A percentile compares a stretch with the other conserved stretches of the same genome.
Evolutionary conservation across 2,113 vertebrate genomes (phyloP).

Genomic region (Oenanthe oenanthe): DNA sequence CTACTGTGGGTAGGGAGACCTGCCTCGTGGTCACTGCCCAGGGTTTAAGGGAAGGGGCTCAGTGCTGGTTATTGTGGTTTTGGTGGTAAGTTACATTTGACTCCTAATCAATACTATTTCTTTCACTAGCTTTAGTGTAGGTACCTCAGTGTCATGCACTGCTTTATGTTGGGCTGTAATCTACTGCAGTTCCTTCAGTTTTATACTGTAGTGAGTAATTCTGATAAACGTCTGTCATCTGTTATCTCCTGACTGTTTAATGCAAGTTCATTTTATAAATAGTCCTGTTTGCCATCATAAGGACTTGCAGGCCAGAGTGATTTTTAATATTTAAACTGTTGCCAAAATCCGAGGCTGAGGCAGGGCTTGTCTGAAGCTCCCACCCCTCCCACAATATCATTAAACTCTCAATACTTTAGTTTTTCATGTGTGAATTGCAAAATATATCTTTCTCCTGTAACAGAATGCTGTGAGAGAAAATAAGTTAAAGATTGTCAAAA

Average conservation of each 20-base stretch:
- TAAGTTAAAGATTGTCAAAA: background rate
- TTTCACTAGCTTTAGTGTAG: background rate
- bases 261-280: background rate
- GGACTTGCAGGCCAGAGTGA: background rate
- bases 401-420: background rate
- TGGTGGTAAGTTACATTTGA: background rate
- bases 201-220: background rate
- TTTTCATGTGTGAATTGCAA: background rate
- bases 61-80: background rate
- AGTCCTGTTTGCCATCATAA: background rate
- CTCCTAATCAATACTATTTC: background rate
- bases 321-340: background rate
- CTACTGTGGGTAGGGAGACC: background rate
- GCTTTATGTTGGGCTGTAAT: background rate
- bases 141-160: fast-evolving
- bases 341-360: background rate
- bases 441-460: background rate
- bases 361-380: background rate
- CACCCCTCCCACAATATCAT: background rate
- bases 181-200: background rate
- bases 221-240: background rate
- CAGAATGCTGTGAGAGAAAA: background rate
- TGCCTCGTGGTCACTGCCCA: background rate
- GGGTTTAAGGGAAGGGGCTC: background rate
- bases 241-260: background rate